Base-by-base conservation (phyloP, 2,888 invertebrate genomes). In the Nasonia oneida region DNA sequence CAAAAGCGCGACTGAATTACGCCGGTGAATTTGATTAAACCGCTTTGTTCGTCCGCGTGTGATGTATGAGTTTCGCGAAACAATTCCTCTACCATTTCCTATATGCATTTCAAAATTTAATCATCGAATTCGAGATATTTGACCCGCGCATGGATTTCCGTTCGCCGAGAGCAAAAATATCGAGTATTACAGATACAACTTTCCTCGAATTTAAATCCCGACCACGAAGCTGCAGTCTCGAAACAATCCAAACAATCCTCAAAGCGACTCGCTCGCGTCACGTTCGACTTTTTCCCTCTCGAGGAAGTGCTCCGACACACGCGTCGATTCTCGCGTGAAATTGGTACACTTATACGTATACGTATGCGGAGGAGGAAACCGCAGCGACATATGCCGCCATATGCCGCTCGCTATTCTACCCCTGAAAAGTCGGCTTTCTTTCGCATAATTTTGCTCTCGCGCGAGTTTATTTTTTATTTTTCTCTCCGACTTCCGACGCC, bases 321-420 rank as follows among this genome's bases (percentile, higher is more conserved):
- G 29, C 73, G 42, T 73, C 42, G n/a, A 42, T 42, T 42, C 42
- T 18, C n/a, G 42, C n/a, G n/a, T 73, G n/a, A 78, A 78, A 78
- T 64, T 78, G 23, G 42, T 39, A 23, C 14, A 14, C 18, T 12
- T 29, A 53, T 53, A 50, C 10, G 29, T 29, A 53, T 53, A 50
- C 10, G 29, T 12, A 12, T 3, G 50, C 29, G n/a, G 18, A 37
- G 61, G 10, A 57, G 82, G 53, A 82, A 70, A 76, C 64, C 53
- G 29, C 39, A 71, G 83, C 61, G 50, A 78, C 78, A 83, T 78
- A 83, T 78, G 78, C 37, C 47, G 10, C 78, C 73, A 73, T 78
- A 78, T 78, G 73, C 37, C 57, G 29, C 57, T 47, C 29, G 29
- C 29, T 29, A 29, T 29, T 12, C 61, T 81, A 57, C 37, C 50